Evolutionary conservation across 2,888 invertebrate genomes (phyloP).

Genomic region (Ophioninae sp.): DNA sequence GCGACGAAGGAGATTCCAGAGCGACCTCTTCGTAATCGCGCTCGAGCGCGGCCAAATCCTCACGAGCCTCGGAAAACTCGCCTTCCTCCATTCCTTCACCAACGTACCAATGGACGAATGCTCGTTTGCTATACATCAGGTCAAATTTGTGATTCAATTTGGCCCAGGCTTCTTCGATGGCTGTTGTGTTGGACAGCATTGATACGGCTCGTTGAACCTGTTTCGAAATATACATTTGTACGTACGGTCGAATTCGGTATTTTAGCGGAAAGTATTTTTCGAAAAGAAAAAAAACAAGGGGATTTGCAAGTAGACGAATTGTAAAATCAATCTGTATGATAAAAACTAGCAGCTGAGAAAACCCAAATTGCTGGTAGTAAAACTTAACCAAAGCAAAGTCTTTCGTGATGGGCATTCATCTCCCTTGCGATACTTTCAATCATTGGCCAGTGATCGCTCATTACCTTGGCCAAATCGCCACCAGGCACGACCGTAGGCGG

Average conservation of each 20-base stretch:
- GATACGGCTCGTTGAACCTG: constrained; percentile 76
- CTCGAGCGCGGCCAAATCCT: constrained; percentile 91
- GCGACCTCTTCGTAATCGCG: constrained; percentile 92
- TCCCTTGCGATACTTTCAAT: not conserved
- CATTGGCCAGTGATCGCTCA: not conserved
- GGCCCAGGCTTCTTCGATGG: constrained; percentile 80
- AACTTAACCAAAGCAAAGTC: not conserved
- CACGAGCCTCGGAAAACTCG: constrained; percentile 93
- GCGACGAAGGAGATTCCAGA: constrained; percentile 84
- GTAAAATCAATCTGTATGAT: no score
- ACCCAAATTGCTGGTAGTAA: no score
- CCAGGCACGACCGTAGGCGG: constrained; percentile 77
- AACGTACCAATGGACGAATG: constrained; percentile 97
- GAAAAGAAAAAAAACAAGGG: no score
- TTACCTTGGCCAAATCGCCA: constrained; percentile 77
- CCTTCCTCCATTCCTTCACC: constrained; percentile 94
- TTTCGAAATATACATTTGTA: no score
- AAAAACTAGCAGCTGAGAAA: no score
- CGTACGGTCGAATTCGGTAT: no score
- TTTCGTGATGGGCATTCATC: not conserved
- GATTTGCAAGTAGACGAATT: no score
- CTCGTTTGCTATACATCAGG: constrained; percentile 97
- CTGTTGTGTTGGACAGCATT: constrained; percentile 78
- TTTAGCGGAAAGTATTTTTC: no score
- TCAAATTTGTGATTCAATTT: constrained; percentile 97